Base-by-base conservation (phyloP, 2,113 vertebrate genomes). In the Cynocephalus volans region DNA sequence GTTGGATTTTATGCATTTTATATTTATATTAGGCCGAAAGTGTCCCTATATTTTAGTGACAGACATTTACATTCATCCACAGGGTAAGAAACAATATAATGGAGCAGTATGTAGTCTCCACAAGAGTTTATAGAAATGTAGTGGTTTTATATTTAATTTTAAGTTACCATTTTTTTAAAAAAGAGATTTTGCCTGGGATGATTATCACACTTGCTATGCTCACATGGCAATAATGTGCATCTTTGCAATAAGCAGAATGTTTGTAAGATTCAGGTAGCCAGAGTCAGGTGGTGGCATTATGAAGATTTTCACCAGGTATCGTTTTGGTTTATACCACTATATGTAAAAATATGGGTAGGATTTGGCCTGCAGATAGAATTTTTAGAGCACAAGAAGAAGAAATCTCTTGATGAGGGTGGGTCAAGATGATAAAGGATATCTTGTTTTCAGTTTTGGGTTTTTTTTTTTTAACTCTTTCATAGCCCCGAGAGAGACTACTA, bases 41-140 rank as follows among this genome's bases (percentile, higher is more conserved):
- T 97, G 33, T 94, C 96, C 65, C 77, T 97, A 60, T 97, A 98
- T 96, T 98, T 98, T 98, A 91, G 28, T 95, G 95, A 97, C 90
- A 90, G 87, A 96, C 92, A 95, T 97, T 95, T 97, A 97, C 0
- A 9, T 83, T 97, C 83, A 96, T 93, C 67, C 88, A 93, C 41
- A 72, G 79, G 94, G 91, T 84, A 92, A 95, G 80, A 95, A 97
- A 87, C 31, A 97, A 67, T 90, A 85, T 77, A 82, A 97, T 23
- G 36, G 56, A 94, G 52, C 69, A 84, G 95, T 73, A 84, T 88
- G 96, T 90, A 75, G 95, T 83, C 97, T 95, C 92, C 33, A 58
- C 60, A 96, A 98, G 97, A 92, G 73, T 28, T 97, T 96, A 82
- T 50, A 84, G 93, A 94, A 93, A 87, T 54, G 33, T 15, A 67